Conservation (phyloP, 2,888 invertebrate species). For the Branchipolynoe longqiensis region DNA sequence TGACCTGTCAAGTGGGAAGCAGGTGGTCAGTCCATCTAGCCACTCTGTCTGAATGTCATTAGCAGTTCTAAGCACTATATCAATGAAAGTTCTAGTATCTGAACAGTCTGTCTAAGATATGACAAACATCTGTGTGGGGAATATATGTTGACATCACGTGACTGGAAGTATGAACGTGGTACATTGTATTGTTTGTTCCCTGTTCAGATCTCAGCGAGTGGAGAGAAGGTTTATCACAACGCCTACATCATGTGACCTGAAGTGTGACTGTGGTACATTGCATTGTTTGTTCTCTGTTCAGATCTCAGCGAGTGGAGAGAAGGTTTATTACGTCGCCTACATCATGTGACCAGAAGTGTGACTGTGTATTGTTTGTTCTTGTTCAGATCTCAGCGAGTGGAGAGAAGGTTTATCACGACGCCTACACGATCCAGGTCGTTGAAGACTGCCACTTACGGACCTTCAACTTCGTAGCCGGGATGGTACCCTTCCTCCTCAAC, state of each 20-base stretch:
- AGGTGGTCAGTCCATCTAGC: no score
- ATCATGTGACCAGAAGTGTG: neutral
- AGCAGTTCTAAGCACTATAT: no score
- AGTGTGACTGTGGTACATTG: neutral
- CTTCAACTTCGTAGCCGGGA: slow-evolving; percentile 81
- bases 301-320: slow-evolving; percentile 78
- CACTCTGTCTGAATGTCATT: no score
- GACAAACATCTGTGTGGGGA: neutral
- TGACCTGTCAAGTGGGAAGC: no score
- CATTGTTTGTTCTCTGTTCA: no score
- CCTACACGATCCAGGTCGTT: slow-evolving; percentile 81
- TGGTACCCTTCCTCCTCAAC: slow-evolving; percentile 81
- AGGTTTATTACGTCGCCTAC: slow-evolving; percentile 78
- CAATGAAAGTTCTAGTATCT: no score
- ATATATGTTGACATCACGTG: neutral
- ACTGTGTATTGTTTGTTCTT: no score
- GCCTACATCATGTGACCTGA: slow-evolving; percentile 77
- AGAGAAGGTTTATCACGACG: slow-evolving; percentile 78
- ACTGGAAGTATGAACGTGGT: neutral
- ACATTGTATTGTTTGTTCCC: no score
- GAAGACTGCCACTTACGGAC: slow-evolving; percentile 75
- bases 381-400: slow-evolving; percentile 77
- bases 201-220: slow-evolving; percentile 77
- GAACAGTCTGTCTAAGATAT: no score
- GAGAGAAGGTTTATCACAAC: slow-evolving; percentile 76